These are phyloP conservation scores for Linnaemya vulpina DNA, from an alignment of 2,888 invertebrate genomes.

Conservation along the genomic window DNA sequence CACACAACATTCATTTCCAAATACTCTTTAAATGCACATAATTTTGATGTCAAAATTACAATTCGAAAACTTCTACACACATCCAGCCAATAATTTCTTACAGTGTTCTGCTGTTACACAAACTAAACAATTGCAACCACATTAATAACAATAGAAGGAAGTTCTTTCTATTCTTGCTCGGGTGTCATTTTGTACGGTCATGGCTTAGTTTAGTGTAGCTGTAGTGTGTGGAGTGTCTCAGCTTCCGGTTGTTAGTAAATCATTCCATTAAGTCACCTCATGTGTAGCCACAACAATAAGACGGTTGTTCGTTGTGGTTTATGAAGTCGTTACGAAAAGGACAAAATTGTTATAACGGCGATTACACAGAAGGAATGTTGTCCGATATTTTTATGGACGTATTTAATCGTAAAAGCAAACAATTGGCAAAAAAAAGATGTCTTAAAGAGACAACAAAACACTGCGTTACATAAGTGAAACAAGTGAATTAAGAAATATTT, in stretches of 20 bases:
- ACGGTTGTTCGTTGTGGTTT: conserved; percentile 58
- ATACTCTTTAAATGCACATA: no score
- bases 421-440: not conserved
- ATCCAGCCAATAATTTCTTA: conserved; percentile 23
- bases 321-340: conserved; percentile 51
- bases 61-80: no score
- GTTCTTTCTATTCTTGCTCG: conserved; percentile 37
- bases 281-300: conserved; percentile 65
- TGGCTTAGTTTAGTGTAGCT: conserved; percentile 37
- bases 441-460: not conserved
- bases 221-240: conserved; percentile 48
- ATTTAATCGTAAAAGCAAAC: conserved; percentile 23
- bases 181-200: conserved; percentile 39
- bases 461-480: not conserved
- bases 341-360: conserved; percentile 52
- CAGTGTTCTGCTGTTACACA: conserved; percentile 2
- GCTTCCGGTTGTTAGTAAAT: conserved; percentile 71
- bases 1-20: no score
- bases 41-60: no score
- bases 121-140: conserved; percentile 54
- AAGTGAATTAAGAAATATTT: conserved; percentile 2
- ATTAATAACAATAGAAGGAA: conserved; percentile 58
- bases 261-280: conserved; percentile 68
- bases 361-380: conserved; percentile 52
- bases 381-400: not conserved